Evolutionary conservation across 2,888 invertebrate species (phyloP), one percentile per base, ranked within the genome.

Genomic region (Zhengitettix transpicula): DNA sequence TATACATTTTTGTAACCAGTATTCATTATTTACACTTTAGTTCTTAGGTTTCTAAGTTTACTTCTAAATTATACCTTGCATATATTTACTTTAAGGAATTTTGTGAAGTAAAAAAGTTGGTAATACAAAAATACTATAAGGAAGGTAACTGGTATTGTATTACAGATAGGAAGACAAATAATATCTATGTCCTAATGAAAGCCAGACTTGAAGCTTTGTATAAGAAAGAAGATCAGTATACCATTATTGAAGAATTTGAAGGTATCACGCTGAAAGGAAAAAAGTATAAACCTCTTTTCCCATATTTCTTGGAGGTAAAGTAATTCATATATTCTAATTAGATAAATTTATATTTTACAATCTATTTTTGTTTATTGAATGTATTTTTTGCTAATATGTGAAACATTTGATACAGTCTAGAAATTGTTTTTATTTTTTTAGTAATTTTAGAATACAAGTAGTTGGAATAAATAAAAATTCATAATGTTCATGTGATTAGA

Each of bases 261-360:
- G 99, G 98, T 15, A 78, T 77, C 60, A 81, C 82, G 64, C 76
- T 98, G 42, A 84, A 85, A 70, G 94, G 88, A 28, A 84, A 86
- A 69, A 71, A 72, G 16, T 97, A 98, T 71, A 82, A 85, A 68
- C 98, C 98, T 1, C 74, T 91, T 14, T 99, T 99, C 72, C 81
- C 87, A 41, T 99, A 97, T 72, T 99, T 92, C 72, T 74, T 76
- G 42, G 71, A 84, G 64, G 75, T 80, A 68, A 71, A 72, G 28
- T 28, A 28, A 28, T 28, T 28, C 7, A 28, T 28, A 5, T 5
- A 28, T 28, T 28, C 2, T 28, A 7, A 7, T 28, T 28, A 5
- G 28, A 28, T 2, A 28, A 28, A 2, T 28, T 28, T 5, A 28
- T 28, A 28, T 28, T 28, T n/a, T n/a, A n/a, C n/a, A n/a, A n/a